phyloP scores from a whole-genome alignment of 2,113 vertebrate genomes.

The Rostratula benghalensis region DNA sequence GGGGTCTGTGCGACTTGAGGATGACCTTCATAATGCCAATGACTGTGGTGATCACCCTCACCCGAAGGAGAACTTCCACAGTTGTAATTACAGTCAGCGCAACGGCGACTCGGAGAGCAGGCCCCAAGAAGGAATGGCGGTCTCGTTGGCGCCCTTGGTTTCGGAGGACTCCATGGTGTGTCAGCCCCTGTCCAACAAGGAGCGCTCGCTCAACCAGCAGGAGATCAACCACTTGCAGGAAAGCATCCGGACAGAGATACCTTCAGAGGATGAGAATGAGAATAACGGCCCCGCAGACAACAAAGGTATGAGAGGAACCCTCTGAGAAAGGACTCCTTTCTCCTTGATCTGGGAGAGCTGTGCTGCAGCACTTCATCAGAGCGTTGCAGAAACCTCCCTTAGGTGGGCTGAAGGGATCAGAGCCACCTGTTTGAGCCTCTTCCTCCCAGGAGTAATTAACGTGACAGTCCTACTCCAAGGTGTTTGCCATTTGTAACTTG shows the following conservation, averaged over 20 bases:
- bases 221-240: constrained; percentile 74
- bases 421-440: neutral
- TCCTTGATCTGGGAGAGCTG: neutral
- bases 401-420: neutral
- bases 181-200: constrained; percentile 38
- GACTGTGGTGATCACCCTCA: constrained; percentile 51
- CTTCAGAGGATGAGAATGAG: constrained; percentile 77
- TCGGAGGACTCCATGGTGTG: constrained; percentile 67
- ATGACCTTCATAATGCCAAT: constrained; percentile 86
- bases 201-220: constrained; percentile 33
- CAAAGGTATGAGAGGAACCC: constrained; percentile 69
- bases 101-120: constrained; percentile 53
- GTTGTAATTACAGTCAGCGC: constrained; percentile 30
- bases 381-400: neutral
- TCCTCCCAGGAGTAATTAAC: neutral
- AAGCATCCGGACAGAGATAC: constrained; percentile 72
- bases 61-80: constrained; percentile 33
- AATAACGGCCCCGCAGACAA: constrained; percentile 68
- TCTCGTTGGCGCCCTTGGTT: constrained; percentile 54
- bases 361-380: neutral
- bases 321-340: neutral
- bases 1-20: constrained; percentile 71
- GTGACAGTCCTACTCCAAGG: neutral
- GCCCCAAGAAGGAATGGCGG: constrained; percentile 57
- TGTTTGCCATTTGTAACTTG: neutral